phyloP scores from a whole-genome alignment of 2,888 invertebrate genomes.

The Hydrotaea diabolus region DNA sequence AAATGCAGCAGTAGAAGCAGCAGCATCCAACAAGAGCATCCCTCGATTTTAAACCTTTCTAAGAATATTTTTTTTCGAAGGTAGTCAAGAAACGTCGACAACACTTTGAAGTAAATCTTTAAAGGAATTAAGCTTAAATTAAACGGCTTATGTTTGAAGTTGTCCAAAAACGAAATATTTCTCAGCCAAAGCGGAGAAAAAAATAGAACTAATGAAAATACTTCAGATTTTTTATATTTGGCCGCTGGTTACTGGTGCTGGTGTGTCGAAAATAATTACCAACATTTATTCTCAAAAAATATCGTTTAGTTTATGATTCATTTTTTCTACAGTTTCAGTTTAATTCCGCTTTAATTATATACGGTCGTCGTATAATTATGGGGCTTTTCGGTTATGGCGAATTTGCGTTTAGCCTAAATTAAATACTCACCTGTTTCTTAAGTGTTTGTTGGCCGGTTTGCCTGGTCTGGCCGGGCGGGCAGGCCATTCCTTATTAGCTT shows the following conservation, averaged over 20 bases:
- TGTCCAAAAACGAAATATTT: slow-evolving; percentile 7
- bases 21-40: not conserved
- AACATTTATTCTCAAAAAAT: slow-evolving; percentile 28
- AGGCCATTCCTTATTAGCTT: slow-evolving; percentile 46
- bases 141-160: slow-evolving; percentile 35
- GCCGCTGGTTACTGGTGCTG: slow-evolving; percentile 6
- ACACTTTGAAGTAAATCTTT: not conserved
- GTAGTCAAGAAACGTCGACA: not conserved
- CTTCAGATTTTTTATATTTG: not conserved
- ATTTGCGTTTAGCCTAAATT: slow-evolving; percentile 46
- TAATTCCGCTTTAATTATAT: slow-evolving; percentile 53
- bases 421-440: slow-evolving; percentile 60
- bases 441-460: not conserved
- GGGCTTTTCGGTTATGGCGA: slow-evolving; percentile 28
- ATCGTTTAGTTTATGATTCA: slow-evolving; percentile 40
- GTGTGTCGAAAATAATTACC: slow-evolving; percentile 27
- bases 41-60: slow-evolving; percentile 41
- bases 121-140: slow-evolving; percentile 44
- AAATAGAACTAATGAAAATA: not conserved
- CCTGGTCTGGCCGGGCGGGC: not conserved
- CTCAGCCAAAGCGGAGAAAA: not conserved
- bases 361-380: slow-evolving; percentile 51
- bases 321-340: slow-evolving; percentile 33
- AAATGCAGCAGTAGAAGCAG: not conserved
- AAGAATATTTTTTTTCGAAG: slow-evolving; percentile 52